Evolutionary conservation across 2,113 vertebrate genomes (phyloP), one percentile per base, ranked within the genome.

Genomic region (Aplodontia rufa): DNA sequence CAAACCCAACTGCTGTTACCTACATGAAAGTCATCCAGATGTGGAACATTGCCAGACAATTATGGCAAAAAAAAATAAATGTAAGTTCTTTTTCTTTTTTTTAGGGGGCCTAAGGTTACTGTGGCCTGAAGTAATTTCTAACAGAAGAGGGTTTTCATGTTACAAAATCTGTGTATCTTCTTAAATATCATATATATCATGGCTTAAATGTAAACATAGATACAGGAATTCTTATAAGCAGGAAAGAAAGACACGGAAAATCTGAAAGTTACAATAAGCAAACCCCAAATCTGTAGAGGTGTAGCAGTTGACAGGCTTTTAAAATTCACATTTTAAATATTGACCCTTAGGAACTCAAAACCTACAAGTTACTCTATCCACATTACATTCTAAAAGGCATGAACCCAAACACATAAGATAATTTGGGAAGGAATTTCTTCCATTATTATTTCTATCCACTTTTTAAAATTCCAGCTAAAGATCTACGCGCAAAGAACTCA

Each of bases 301-400:
- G 5, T 93, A 40, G 47, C 82, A 53, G 16, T 71, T 78, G 47
- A 35, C 16, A 40, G 24, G 4, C 64, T 91, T 88, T 90, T 3
- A 85, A 95, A 93, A 91, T 42, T 13, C 37, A 45, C 68, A n/a
- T 58, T 96, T 93, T 87, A 64, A 81, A 87, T 53, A 87, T 0
- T 47, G 8, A 30, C 30, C 69, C 22, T 74, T 32, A 86, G n/a
- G 22, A 83, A 79, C 45, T 26, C n/a, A 89, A 93, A 83, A 62
- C 47, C 55, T 49, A 0, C 7, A 51, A 20, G 26, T 60, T 89
- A 79, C 35, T 93, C 49, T 8, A 93, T 62, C 69, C 2, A 16
- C 11, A 17, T 68, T n/a, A 32, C 19, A 82, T 74, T 37, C 68
- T 19, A 0, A 87, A 82, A 94, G 26, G n/a, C 72, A 32, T 64